A percentile compares a stretch with the other conserved stretches of the same genome.
Conservation (phyloP, 2,797 vertebrate species). For the Enteromius argenteus region DNA sequence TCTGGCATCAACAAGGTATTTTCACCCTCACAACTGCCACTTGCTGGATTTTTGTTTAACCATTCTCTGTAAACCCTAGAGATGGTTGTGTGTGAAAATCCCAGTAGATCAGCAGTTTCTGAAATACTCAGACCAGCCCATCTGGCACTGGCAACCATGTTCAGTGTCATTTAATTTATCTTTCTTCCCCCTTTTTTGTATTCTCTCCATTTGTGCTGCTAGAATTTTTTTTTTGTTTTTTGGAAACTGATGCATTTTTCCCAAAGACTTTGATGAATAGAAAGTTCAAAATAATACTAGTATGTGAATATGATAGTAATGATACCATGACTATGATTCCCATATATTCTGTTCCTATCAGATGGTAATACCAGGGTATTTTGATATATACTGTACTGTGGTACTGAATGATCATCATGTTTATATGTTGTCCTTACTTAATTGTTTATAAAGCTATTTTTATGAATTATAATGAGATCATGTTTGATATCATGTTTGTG, state of each 20-base stretch:
- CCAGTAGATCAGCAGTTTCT: background rate
- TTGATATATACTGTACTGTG: background rate
- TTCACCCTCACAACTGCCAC: background rate
- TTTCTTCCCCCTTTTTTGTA: background rate
- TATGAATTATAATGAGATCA: background rate
- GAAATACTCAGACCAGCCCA: background rate
- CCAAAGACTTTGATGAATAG: background rate
- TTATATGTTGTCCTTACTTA: background rate
- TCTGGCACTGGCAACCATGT: background rate
- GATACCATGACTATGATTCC: background rate
- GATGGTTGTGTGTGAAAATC: background rate
- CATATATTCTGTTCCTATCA: background rate
- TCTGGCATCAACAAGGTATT: background rate
- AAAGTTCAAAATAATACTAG: background rate
- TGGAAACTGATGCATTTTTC: background rate
- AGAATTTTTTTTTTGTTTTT: background rate
- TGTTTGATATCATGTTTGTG: background rate
- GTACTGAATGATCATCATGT: background rate
- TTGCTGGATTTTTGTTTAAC: background rate
- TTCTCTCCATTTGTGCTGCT: background rate
- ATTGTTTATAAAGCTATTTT: background rate
- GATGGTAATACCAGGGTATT: background rate
- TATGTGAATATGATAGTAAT: background rate
- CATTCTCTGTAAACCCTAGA: background rate
- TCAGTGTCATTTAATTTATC: background rate